Percentiles rank a stretch among this genome's conserved stretches.
Conservation (phyloP, 1,140 invertebrate species). For the Aphelenchoides avenae region DNA sequence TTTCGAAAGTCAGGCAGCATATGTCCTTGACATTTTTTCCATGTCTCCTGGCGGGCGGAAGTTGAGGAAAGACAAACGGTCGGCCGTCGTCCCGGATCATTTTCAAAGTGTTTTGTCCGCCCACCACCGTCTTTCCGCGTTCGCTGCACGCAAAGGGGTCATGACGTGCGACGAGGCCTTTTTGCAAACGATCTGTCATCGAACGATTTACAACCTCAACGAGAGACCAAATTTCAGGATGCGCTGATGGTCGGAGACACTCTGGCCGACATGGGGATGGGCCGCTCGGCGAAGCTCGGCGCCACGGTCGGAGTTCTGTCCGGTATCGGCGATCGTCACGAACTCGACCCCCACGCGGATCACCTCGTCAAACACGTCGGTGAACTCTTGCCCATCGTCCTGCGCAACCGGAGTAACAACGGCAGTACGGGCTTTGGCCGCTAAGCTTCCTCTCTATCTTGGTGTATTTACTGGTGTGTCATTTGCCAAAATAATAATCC, state of each 20-base stretch:
- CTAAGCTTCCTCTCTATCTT: too few species aligned
- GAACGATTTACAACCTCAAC: constrained; percentile 56
- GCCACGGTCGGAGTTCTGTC: constrained; percentile 62
- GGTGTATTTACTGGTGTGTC: too few species aligned
- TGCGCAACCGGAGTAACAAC: constrained; percentile 7
- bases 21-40: too few species aligned
- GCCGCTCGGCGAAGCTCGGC: constrained; percentile 61
- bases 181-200: not conserved
- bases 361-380: constrained; percentile 54
- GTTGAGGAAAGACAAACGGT: too few species aligned
- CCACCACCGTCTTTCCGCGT: too few species aligned
- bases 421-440: not conserved
- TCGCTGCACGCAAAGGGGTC: not conserved
- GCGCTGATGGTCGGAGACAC: constrained; percentile 64
- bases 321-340: constrained; percentile 52
- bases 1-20: too few species aligned
- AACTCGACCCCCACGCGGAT: constrained; percentile 53
- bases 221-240: constrained; percentile 58
- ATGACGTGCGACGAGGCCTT: not conserved
- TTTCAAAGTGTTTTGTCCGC: too few species aligned
- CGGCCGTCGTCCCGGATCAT: too few species aligned
- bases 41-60: too few species aligned
- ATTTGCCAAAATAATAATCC: too few species aligned
- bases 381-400: constrained; percentile 44
- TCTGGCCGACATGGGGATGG: constrained; percentile 63